Conservation (phyloP, 2,888 invertebrate species). For the Alloplasta piceator region DNA sequence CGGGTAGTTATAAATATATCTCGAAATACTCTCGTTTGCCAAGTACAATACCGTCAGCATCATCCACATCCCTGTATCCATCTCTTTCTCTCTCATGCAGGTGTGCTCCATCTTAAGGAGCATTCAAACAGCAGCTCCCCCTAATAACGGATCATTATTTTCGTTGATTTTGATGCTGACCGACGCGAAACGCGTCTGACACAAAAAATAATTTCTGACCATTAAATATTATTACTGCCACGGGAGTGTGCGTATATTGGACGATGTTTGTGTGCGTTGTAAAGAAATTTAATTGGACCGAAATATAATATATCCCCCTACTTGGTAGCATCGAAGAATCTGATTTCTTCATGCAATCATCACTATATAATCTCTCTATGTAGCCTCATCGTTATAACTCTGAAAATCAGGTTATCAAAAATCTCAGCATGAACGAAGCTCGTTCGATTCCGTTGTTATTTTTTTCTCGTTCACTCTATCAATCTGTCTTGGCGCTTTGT, state of each 20-base stretch:
- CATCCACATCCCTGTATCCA: background rate
- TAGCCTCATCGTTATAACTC: constrained; percentile 20
- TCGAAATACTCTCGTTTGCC: constrained; percentile 38
- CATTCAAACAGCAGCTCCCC: constrained; percentile 41
- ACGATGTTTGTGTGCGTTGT: constrained; percentile 2
- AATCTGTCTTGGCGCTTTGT: constrained; percentile 29
- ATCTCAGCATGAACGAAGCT: constrained; percentile 27
- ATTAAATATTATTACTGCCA: constrained; percentile 60
- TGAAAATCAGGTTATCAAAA: constrained; percentile 52
- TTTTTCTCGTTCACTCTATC: background rate
- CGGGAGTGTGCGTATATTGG: constrained; percentile 3
- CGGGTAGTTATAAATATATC: constrained; percentile 55
- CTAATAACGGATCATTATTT: constrained; percentile 68
- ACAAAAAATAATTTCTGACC: constrained; percentile 57
- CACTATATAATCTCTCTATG: constrained; percentile 17
- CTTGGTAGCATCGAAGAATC: constrained; percentile 15
- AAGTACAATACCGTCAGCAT: constrained; percentile 10
- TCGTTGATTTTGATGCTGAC: constrained; percentile 60
- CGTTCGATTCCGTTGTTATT: constrained; percentile 3
- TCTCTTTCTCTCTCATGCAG: background rate
- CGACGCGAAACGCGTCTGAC: constrained; percentile 54
- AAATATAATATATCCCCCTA: constrained; percentile 43
- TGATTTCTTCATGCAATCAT: constrained; percentile 56
- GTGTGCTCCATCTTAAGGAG: constrained; percentile 14
- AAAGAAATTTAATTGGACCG: constrained; percentile 59